phyloP scores from a whole-genome alignment of 2,113 vertebrate genomes.

The Antigone vipio region DNA sequence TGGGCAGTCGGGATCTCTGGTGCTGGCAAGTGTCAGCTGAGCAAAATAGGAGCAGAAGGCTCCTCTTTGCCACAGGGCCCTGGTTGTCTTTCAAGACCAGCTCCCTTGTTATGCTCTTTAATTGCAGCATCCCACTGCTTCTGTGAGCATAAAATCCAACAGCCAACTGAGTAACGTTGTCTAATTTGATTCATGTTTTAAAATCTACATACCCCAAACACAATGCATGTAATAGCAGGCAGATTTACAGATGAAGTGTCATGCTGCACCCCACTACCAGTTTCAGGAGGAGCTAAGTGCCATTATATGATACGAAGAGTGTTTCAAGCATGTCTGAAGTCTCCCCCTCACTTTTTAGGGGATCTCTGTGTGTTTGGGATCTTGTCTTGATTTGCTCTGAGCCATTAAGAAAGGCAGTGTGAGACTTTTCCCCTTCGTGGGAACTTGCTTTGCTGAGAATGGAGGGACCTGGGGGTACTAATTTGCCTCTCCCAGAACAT shows the following conservation, averaged over 20 bases:
- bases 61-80: accelerated
- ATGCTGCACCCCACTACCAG: background rate
- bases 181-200: background rate
- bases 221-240: background rate
- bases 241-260: background rate
- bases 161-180: background rate
- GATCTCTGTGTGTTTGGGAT: background rate
- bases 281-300: background rate
- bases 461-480: background rate
- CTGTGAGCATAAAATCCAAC: background rate
- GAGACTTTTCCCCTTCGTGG: background rate
- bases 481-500: slow-evolving; percentile 1
- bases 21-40: background rate
- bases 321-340: background rate
- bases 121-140: background rate
- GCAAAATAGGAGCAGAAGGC: background rate
- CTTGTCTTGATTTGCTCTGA: background rate
- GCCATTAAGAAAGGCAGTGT: background rate
- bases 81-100: background rate
- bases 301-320: background rate
- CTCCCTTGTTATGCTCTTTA: background rate
- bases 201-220: background rate
- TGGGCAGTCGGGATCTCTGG: background rate
- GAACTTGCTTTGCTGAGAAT: background rate
- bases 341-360: background rate